Evolutionary conservation across 2,113 vertebrate genomes (phyloP), one percentile per base, ranked within the genome.

Genomic region (Anguilla japonica): DNA sequence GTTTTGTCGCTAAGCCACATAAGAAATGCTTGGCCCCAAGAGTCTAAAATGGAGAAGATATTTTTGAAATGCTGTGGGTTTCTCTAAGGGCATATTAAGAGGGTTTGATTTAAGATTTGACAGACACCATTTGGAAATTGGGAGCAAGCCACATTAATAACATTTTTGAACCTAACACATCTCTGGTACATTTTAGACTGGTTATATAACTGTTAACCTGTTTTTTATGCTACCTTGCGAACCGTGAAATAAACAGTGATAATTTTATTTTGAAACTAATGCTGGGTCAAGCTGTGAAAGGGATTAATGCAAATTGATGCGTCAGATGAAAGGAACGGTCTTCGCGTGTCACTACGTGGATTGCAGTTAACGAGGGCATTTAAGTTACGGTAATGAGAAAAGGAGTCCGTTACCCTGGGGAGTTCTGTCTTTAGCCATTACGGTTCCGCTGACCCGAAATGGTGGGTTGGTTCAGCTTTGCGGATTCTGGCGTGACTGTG

Each of bases 151-250:
- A 79, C 18, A 84, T 80, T 85, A 88, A 83, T 56, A 29, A 75
- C 7, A 40, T 79, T 89, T 90, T 92, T 90, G 26, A 87, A n/a
- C 84, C 83, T 90, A 78, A 84, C 91, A 11, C 89, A 90, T 84
- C 84, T 92, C 92, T 83, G 83, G 67, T 84, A 18, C 82, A 50
- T 89, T 82, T n/a, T 0, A 34, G 71, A 75, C 41, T 63, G 46
- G 83, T 93, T 93, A 89, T 84, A 88, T 89, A 91, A 93, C 26
- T 75, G 9, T 34, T 75, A 75, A 75, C 34, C 71, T 75, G 11
- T 5, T 11, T 75, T 75, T 75, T 26, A 75, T 75, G 26, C 71
- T 75, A 75, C n/a, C n/a, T 75, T 22, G 71, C 71, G 34, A 34
- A 75, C 71, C 6, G 34, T 13, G 2, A 75, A 13, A 75, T 13